Evolutionary conservation across 37 sponge, comb jelly and placozoan genomes (phyloP).

Genomic region (Oscarella lobularis): DNA sequence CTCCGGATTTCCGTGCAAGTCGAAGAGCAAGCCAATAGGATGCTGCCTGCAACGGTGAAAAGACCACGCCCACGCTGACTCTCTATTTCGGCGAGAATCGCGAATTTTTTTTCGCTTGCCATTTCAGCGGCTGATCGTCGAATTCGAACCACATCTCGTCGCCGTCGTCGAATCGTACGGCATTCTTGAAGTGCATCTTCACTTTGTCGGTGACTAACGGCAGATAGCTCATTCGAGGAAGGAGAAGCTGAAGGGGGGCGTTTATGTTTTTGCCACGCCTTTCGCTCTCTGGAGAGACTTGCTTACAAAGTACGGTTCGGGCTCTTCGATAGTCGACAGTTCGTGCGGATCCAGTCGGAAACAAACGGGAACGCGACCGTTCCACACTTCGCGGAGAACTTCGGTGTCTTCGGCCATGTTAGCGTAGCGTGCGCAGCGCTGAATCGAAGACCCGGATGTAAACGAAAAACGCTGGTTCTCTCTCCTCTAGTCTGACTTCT

Average conservation of each 20-base stretch:
- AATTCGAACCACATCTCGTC: slow-evolving; percentile 76
- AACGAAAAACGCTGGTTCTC: too few species aligned
- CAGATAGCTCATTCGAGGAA: slow-evolving; percentile 64
- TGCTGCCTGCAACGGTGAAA: slow-evolving; percentile 59
- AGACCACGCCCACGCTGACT: too few species aligned
- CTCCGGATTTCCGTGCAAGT: slow-evolving; percentile 32
- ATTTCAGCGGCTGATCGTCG: slow-evolving; percentile 68
- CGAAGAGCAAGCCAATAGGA: slow-evolving; percentile 85
- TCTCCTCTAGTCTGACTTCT: too few species aligned
- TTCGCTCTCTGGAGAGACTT: too few species aligned
- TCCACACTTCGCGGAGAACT: slow-evolving; percentile 74
- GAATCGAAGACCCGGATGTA: too few species aligned
- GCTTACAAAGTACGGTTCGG: slow-evolving; percentile 74
- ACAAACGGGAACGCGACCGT: slow-evolving; percentile 83
- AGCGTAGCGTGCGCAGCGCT: too few species aligned
- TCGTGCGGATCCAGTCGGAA: slow-evolving; percentile 71
- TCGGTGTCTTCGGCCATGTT: slow-evolving; percentile 51
- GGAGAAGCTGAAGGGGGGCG: slow-evolving; percentile 38
- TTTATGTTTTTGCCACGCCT: too few species aligned
- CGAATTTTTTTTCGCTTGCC: slow-evolving; percentile 49
- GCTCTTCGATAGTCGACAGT: slow-evolving; percentile 18
- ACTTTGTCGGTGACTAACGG: slow-evolving; percentile 62
- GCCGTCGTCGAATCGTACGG: slow-evolving; percentile 1
- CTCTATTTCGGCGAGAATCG: too few species aligned
- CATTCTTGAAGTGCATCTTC: not conserved